Evolutionary conservation across 1,140 invertebrate genomes (phyloP).

Genomic region (Littorina saxatilis): DNA sequence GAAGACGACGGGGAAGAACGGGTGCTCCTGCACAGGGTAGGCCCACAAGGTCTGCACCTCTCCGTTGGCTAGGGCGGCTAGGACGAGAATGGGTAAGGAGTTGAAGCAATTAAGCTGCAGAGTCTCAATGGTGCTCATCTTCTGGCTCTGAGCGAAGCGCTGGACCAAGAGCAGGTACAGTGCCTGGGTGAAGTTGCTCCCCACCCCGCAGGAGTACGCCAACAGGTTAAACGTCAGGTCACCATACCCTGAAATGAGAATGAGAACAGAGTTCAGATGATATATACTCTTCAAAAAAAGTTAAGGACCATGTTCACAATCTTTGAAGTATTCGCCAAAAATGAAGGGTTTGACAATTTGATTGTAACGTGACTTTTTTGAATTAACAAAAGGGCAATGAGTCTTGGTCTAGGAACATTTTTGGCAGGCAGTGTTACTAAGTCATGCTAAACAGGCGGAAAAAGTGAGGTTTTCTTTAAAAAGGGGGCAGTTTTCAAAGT

Average conservation of each 20-base stretch:
- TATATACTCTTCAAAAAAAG: too few species aligned
- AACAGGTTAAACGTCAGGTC: constrained; percentile 76
- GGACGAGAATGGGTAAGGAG: constrained; percentile 74
- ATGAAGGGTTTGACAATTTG: too few species aligned
- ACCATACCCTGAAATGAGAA: constrained; percentile 72
- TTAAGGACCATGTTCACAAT: too few species aligned
- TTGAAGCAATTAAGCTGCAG: constrained; percentile 77
- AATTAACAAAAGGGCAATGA: too few species aligned
- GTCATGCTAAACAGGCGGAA: too few species aligned
- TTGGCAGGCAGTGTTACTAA: too few species aligned
- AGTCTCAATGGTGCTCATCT: constrained; percentile 71
- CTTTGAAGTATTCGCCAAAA: too few species aligned
- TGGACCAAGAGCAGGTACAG: constrained; percentile 77
- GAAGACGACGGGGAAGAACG: constrained; percentile 72
- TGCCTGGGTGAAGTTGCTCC: constrained; percentile 77
- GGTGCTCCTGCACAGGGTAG: constrained; percentile 45
- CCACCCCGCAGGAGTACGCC: constrained; percentile 76
- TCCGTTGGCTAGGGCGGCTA: constrained; percentile 62
- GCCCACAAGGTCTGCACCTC: constrained; percentile 59
- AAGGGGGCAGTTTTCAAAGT: too few species aligned
- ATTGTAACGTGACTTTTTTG: too few species aligned
- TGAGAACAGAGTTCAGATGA: constrained; percentile 9
- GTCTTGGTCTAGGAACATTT: too few species aligned
- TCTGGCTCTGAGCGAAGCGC: constrained; percentile 68
- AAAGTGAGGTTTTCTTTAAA: too few species aligned